These are phyloP conservation scores for Orgyia antiqua DNA, from an alignment of 2,888 invertebrate species.

Conservation along the genomic window DNA sequence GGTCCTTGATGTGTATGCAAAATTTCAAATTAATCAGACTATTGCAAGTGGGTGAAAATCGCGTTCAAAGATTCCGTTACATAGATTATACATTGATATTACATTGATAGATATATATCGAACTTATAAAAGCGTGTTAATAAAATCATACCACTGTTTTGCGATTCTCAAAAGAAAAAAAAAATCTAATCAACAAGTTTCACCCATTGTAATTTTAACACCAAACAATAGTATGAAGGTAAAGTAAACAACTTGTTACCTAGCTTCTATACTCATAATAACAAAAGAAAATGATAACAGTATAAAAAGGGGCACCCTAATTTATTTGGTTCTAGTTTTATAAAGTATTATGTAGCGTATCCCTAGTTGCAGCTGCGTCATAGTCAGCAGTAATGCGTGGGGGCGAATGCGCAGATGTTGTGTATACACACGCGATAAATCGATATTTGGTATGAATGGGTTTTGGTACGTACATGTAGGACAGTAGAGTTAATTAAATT, in stretches of 20 bases:
- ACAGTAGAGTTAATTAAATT: slow-evolving; percentile 6
- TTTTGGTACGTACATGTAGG: slow-evolving; percentile 12
- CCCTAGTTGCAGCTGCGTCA: slow-evolving; percentile 57
- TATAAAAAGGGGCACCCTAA: slow-evolving; percentile 25
- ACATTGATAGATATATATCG: too few species aligned
- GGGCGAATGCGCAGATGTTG: slow-evolving; percentile 74
- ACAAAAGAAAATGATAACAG: slow-evolving; percentile 23
- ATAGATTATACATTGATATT: too few species aligned
- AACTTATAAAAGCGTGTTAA: too few species aligned
- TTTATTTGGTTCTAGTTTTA: slow-evolving; percentile 13
- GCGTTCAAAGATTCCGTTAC: too few species aligned
- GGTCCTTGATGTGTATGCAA: too few species aligned
- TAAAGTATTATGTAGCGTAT: slow-evolving; percentile 30
- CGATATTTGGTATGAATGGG: slow-evolving; percentile 39
- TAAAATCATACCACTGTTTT: too few species aligned
- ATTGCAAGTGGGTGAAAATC: too few species aligned
- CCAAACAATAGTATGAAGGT: too few species aligned
- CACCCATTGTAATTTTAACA: too few species aligned
- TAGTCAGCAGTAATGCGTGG: slow-evolving; percentile 56
- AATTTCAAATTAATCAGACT: too few species aligned
- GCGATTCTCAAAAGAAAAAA: too few species aligned
- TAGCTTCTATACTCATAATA: slow-evolving; percentile 1
- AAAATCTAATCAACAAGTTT: too few species aligned
- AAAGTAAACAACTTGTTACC: slow-evolving; percentile 7
- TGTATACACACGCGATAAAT: slow-evolving; percentile 43